Conservation (phyloP, 2,888 invertebrate genomes). For the Petrophora chlorosata region DNA sequence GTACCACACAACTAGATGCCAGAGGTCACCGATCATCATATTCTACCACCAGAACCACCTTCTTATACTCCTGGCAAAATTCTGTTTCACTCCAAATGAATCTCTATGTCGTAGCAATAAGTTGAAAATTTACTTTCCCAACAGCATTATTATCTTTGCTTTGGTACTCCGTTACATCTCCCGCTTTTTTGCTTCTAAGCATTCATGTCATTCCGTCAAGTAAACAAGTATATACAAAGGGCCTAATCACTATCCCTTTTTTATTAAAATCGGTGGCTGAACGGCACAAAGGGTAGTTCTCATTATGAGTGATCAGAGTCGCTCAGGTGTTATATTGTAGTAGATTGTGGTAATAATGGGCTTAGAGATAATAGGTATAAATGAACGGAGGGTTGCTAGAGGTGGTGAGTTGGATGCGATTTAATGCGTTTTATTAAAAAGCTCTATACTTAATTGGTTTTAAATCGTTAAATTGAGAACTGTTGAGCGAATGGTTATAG, state of each 20-base stretch:
- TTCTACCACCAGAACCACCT: conserved; percentile 48
- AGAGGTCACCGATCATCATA: conserved; percentile 75
- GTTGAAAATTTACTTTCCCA: conserved; percentile 38
- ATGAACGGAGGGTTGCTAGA: conserved; percentile 40
- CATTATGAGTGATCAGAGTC: conserved; percentile 74
- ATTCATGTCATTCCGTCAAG: conserved; percentile 73
- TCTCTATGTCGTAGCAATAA: conserved; percentile 40
- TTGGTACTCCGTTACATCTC: conserved; percentile 53
- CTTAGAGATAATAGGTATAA: conserved; percentile 54
- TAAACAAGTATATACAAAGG: conserved; percentile 74
- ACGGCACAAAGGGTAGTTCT: conserved; percentile 73
- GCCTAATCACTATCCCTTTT: conserved; percentile 72
- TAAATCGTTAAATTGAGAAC: too few relatives aligned
- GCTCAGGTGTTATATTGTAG: conserved; percentile 79
- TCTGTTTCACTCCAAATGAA: conserved; percentile 36
- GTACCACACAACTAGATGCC: conserved; percentile 70
- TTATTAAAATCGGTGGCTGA: conserved; percentile 78
- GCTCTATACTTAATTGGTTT: too few relatives aligned
- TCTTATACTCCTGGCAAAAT: conserved; percentile 24
- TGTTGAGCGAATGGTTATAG: too few relatives aligned
- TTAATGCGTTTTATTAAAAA: conserved; percentile 8
- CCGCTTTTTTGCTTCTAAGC: conserved; percentile 70
- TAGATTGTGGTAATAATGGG: conserved; percentile 61
- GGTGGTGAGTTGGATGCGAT: conserved; percentile 10
- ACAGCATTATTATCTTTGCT: conserved; percentile 43